Conservation (phyloP, 92 coral and sea anemone species). For the Parazoanthus atlanticus region DNA sequence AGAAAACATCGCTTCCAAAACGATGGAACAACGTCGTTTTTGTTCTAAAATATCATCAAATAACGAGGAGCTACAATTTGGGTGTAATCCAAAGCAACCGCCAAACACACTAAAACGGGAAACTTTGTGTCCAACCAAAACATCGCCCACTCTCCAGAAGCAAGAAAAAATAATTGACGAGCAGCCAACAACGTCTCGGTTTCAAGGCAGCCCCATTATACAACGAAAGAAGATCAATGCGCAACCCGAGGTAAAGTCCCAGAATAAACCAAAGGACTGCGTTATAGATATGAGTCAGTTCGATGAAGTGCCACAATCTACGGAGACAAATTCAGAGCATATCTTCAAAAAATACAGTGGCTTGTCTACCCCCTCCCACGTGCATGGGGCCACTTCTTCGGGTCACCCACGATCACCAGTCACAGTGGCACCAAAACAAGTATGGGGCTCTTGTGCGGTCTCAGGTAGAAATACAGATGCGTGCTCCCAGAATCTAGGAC, state of each 20-base stretch:
- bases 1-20: too few species aligned
- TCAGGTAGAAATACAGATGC: not conserved
- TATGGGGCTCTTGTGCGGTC: not conserved
- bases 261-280: not conserved
- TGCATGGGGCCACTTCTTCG: not conserved
- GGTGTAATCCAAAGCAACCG: not conserved
- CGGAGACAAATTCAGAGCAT: not conserved
- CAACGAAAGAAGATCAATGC: not conserved
- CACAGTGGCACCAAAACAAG: not conserved
- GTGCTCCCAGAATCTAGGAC: too few species aligned
- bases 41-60: not conserved
- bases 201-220: not conserved
- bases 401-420: not conserved
- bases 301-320: not conserved
- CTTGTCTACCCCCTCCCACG: not conserved
- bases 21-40: not conserved
- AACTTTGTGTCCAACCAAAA: not conserved
- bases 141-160: not conserved
- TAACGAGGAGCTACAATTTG: not conserved
- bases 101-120: too few species aligned
- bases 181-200: not conserved
- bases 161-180: not conserved
- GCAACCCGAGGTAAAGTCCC: not conserved
- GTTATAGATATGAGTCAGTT: not conserved
- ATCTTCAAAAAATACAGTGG: not conserved